A percentile compares a stretch with the other conserved stretches of the same genome.
phyloP scores from a whole-genome alignment of 2,888 invertebrate species.

The Amaurobius ferox region DNA sequence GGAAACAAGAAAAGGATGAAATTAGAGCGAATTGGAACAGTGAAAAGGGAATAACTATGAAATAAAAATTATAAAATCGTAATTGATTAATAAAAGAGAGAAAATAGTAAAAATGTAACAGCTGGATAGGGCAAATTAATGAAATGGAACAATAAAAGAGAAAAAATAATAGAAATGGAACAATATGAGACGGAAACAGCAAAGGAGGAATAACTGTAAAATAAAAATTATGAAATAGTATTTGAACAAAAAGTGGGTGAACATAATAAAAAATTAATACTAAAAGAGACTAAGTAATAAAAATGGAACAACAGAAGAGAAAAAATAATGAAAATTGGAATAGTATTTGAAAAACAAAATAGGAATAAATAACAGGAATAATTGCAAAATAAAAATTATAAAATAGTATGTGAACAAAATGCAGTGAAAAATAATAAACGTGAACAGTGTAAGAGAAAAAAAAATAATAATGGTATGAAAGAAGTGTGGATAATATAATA shows the following conservation, averaged over 20 bases:
- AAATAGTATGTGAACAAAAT: no score
- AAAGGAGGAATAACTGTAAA: not conserved
- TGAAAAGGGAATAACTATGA: not conserved
- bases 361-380: no score
- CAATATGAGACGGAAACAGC: no score
- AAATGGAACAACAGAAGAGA: not conserved
- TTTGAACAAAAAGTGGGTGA: no score
- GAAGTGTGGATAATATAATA: not conserved
- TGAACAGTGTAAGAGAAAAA: not conserved
- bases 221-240: not conserved
- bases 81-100: no score
- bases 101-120: not conserved
- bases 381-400: not conserved
- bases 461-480: not conserved
- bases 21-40: not conserved
- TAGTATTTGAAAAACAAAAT: not conserved
- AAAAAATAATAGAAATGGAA: not conserved
- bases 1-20: not conserved
- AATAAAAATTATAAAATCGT: no score
- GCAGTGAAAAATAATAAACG: not conserved
- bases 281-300: not conserved
- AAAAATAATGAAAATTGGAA: not conserved
- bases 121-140: not conserved
- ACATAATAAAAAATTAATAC: not conserved
- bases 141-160: not conserved